Conservation (phyloP, 2,797 vertebrate species). For the Lepilemur ruficaudatus region DNA sequence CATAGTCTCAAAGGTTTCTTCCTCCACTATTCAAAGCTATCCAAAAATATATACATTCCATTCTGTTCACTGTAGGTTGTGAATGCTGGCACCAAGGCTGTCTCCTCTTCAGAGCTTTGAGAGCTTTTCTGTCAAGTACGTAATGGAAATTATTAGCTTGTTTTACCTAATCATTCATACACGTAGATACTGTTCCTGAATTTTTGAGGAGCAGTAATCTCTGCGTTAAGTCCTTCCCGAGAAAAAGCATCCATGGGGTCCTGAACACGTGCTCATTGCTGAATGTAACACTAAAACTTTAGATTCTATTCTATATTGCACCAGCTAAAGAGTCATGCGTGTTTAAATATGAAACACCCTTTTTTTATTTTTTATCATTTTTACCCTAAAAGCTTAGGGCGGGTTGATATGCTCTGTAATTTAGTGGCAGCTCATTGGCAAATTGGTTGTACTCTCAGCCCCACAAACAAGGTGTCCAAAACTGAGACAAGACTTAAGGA, state of each 20-base stretch:
- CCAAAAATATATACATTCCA: constrained; percentile 89
- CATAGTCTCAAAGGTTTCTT: constrained; percentile 32
- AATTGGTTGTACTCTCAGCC: constrained; percentile 55
- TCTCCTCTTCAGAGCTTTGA: constrained; percentile 90
- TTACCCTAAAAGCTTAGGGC: neutral
- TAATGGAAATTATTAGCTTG: constrained; percentile 81
- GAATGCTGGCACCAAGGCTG: constrained; percentile 91
- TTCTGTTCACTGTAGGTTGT: constrained; percentile 89
- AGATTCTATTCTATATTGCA: constrained; percentile 45
- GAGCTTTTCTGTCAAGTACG: constrained; percentile 87
- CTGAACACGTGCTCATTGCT: constrained; percentile 61
- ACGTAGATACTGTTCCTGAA: constrained; percentile 76
- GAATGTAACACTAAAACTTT: constrained; percentile 72
- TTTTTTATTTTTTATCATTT: neutral
- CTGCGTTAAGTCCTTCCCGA: constrained; percentile 70
- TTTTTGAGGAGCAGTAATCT: constrained; percentile 76
- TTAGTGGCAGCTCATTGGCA: constrained; percentile 73
- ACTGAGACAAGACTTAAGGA: constrained; percentile 77
- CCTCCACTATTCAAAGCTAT: constrained; percentile 82
- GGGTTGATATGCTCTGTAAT: constrained; percentile 71
- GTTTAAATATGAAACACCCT: constrained; percentile 21
- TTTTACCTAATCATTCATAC: constrained; percentile 81
- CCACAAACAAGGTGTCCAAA: constrained; percentile 73
- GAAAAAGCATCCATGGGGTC: constrained; percentile 63
- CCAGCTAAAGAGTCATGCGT: constrained; percentile 51